A percentile compares a stretch with the other conserved stretches of the same genome.
These are phyloP conservation scores for Lissonota sp. DNA, from an alignment of 2,888 invertebrate species.

Conservation along the genomic window DNA sequence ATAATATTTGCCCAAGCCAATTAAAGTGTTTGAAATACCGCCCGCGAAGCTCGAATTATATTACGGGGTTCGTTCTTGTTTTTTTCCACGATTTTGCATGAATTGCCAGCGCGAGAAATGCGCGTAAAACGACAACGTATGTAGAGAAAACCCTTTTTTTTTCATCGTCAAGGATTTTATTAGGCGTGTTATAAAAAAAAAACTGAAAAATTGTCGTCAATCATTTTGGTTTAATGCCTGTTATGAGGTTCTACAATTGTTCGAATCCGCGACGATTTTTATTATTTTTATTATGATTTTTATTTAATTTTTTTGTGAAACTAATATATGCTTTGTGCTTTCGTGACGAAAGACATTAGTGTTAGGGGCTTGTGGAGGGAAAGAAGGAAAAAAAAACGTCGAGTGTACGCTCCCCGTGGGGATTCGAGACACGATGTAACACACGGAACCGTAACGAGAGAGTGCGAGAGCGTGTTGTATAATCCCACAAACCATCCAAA, in stretches of 20 bases:
- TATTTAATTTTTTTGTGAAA: conserved; percentile 69
- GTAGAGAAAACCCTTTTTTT: no score
- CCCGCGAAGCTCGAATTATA: conserved; percentile 32
- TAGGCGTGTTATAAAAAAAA: no score
- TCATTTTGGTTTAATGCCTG: no score
- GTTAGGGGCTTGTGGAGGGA: conserved; percentile 48
- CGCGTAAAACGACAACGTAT: no score
- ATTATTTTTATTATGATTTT: neutral
- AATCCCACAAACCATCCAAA: neutral
- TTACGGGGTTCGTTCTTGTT: conserved; percentile 7
- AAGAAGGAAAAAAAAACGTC: no score
- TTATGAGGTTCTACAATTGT: neutral
- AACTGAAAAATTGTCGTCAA: no score
- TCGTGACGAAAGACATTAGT: conserved; percentile 79
- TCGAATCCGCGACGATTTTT: neutral
- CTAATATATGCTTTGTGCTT: conserved; percentile 59
- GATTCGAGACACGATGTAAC: conserved; percentile 1
- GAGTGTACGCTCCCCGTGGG: conserved; percentile 10
- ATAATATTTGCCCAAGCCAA: conserved; percentile 63
- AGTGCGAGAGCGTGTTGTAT: neutral
- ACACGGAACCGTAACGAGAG: neutral
- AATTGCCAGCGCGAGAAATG: no score
- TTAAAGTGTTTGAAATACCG: conserved; percentile 62
- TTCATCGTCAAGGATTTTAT: no score
- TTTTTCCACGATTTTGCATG: neutral